A percentile compares a stretch with the other conserved stretches of the same genome.
phyloP scores from a whole-genome alignment of 2,113 vertebrate species.

The Echinops telfairi region DNA sequence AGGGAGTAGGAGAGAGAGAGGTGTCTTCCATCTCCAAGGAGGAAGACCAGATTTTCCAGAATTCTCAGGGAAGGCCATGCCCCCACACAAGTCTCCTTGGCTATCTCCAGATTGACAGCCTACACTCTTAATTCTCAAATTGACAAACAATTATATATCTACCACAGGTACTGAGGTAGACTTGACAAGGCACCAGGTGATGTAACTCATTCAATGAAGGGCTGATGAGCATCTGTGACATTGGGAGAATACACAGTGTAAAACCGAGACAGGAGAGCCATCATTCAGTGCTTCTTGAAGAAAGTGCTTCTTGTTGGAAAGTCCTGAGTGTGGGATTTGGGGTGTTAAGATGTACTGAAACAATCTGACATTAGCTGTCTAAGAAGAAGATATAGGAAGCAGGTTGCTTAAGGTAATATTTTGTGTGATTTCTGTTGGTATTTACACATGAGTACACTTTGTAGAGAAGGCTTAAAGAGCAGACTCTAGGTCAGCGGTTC shows the following conservation, averaged over 20 bases:
- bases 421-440: background rate
- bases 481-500: background rate
- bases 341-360: background rate
- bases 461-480: background rate
- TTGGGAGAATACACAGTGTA: background rate
- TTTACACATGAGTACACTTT: background rate
- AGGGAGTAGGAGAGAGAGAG: too few relatives aligned
- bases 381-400: background rate
- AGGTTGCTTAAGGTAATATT: background rate
- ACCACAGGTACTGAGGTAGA: too few relatives aligned
- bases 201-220: background rate
- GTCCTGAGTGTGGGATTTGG: background rate
- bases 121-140: too few relatives aligned
- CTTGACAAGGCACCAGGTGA: background rate
- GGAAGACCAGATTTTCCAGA: too few relatives aligned
- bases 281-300: fast-evolving
- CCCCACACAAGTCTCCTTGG: too few relatives aligned
- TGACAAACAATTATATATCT: too few relatives aligned
- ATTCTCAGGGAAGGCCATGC: too few relatives aligned
- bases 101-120: too few relatives aligned
- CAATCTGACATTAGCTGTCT: background rate
- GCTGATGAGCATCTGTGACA: background rate
- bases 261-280: background rate
- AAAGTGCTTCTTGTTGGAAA: background rate
- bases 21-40: too few relatives aligned